Conservation (phyloP, 2,888 invertebrate genomes). For the Theretra japonica region DNA sequence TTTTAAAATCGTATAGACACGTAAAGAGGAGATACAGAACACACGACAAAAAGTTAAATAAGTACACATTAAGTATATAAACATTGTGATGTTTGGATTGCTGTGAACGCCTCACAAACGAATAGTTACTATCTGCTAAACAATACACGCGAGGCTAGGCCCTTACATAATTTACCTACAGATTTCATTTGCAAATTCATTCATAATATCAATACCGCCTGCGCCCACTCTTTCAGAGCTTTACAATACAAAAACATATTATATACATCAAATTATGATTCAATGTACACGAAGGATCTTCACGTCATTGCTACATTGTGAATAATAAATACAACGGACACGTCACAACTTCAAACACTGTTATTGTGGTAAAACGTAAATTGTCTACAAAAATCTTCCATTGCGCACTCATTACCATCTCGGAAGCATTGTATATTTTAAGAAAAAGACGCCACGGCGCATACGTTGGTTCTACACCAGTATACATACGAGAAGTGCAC, state of each 20-base stretch:
- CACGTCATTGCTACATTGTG: slow-evolving; percentile 37
- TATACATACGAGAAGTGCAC: slow-evolving; percentile 12
- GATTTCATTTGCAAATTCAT: slow-evolving; percentile 43
- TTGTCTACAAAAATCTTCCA: slow-evolving; percentile 19
- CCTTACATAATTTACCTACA: slow-evolving; percentile 61
- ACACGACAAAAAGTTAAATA: not conserved
- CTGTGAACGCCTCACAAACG: slow-evolving; percentile 12
- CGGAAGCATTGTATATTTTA: slow-evolving; percentile 11
- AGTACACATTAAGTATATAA: not conserved
- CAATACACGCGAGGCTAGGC: slow-evolving; percentile 56
- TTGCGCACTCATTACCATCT: slow-evolving; percentile 11
- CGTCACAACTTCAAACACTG: slow-evolving; percentile 2
- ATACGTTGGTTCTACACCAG: not conserved
- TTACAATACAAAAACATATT: slow-evolving; percentile 71
- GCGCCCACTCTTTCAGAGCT: slow-evolving; percentile 66
- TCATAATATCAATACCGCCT: slow-evolving; percentile 40
- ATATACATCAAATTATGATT: slow-evolving; percentile 81
- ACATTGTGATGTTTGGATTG: not conserved
- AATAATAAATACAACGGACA: slow-evolving; percentile 16
- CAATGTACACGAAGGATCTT: slow-evolving; percentile 60
- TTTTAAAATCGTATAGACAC: not conserved
- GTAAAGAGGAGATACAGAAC: not conserved
- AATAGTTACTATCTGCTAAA: slow-evolving; percentile 50
- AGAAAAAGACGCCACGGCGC: slow-evolving; percentile 1
- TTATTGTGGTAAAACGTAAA: slow-evolving; percentile 10